Evolutionary conservation across 2,113 vertebrate genomes (phyloP).

Genomic region (Chloropsis cyanopogon): DNA sequence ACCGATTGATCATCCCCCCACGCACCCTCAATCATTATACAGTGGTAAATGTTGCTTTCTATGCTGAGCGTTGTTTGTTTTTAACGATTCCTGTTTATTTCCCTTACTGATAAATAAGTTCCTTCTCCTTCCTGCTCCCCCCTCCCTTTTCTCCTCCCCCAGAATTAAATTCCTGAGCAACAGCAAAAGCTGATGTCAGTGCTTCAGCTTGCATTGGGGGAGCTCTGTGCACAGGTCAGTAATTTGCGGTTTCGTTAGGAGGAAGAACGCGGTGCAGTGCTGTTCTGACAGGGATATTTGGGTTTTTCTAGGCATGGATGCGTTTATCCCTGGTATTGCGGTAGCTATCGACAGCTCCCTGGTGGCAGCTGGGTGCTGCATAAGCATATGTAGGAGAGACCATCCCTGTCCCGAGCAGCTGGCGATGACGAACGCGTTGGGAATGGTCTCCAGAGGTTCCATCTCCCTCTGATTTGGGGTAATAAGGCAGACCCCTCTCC

Average conservation of each 20-base stretch:
- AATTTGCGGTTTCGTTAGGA: constrained; percentile 27
- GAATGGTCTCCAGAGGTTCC: neutral
- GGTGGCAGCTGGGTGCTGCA: neutral
- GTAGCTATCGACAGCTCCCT: neutral
- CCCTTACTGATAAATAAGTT: constrained; percentile 53
- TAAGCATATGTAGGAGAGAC: neutral
- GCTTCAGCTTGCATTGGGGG: constrained; percentile 54
- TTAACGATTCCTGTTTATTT: constrained; percentile 2
- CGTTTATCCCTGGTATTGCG: neutral
- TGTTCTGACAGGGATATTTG: neutral
- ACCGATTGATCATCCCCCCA: neutral
- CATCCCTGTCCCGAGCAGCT: neutral
- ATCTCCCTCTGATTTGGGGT: neutral
- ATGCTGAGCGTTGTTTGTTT: neutral
- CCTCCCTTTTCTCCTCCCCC: constrained; percentile 57
- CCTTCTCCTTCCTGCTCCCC: constrained; percentile 47
- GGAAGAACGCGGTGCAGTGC: neutral
- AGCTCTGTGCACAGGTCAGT: constrained; percentile 59
- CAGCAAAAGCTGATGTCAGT: constrained; percentile 65
- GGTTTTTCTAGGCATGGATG: neutral
- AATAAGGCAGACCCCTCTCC: neutral
- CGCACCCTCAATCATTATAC: neutral
- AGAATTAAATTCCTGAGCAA: constrained; percentile 67
- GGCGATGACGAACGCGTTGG: neutral
- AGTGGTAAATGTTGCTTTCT: neutral